These are phyloP conservation scores for Xestia sexstrigata DNA, from an alignment of 2,888 invertebrate species.

Conservation along the genomic window DNA sequence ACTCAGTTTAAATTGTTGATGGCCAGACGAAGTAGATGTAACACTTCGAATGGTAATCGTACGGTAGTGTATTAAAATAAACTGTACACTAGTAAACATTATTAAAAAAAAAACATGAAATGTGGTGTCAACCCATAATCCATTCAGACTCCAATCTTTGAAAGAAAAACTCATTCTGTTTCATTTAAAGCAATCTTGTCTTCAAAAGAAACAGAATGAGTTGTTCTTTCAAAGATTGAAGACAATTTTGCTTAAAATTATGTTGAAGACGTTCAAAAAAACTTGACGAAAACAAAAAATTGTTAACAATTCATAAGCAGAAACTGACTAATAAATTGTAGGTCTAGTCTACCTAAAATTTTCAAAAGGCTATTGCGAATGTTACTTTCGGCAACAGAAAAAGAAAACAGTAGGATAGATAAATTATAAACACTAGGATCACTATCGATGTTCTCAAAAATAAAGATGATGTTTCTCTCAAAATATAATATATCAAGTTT, in stretches of 20 bases:
- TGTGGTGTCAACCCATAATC: not conserved
- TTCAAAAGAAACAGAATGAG: too few species aligned
- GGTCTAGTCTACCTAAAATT: not conserved
- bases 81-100: not conserved
- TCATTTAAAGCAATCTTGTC: not conserved
- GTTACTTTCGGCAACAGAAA: not conserved
- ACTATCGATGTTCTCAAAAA: not conserved
- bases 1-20: constrained; percentile 27
- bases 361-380: not conserved
- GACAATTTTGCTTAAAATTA: not conserved
- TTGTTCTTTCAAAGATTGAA: not conserved
- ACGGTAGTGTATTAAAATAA: not conserved
- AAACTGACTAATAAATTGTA: not conserved
- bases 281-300: not conserved
- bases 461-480: not conserved
- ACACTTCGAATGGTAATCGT: not conserved
- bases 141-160: not conserved
- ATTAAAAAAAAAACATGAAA: not conserved
- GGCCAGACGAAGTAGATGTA: not conserved
- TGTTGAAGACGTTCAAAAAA: not conserved
- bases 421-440: not conserved
- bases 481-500: not conserved
- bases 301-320: not conserved
- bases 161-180: not conserved
- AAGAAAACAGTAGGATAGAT: too few species aligned